Percentiles rank a stretch among this genome's conserved stretches.
phyloP scores from a whole-genome alignment of 2,888 invertebrate species.

The Argyresthia albistria region DNA sequence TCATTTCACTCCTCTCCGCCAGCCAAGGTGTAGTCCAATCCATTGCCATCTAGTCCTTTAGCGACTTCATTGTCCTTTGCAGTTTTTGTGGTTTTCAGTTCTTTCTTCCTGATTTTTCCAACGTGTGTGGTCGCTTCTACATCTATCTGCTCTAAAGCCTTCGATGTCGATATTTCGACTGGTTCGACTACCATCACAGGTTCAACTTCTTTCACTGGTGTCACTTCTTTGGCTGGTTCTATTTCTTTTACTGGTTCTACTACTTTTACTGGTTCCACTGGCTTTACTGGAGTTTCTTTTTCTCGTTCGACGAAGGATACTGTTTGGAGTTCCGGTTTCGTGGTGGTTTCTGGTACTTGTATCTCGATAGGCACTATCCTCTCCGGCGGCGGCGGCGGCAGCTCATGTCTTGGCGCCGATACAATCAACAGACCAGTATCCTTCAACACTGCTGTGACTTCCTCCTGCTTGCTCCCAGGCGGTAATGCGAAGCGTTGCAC shows the following conservation, averaged over 20 bases:
- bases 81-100: slow-evolving; percentile 46
- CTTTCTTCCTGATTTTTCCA: slow-evolving; percentile 63
- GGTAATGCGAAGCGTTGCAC: slow-evolving; percentile 54
- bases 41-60: slow-evolving; percentile 45
- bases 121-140: slow-evolving; percentile 44
- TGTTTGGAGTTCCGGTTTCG: slow-evolving; percentile 19
- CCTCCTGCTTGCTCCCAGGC: slow-evolving; percentile 46
- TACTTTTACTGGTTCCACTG: slow-evolving; percentile 4
- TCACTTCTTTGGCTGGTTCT: neutral
- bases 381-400: slow-evolving; percentile 54
- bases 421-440: slow-evolving; percentile 45
- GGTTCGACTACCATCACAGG: slow-evolving; percentile 1
- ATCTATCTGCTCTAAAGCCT: slow-evolving; percentile 39
- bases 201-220: slow-evolving; percentile 4
- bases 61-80: slow-evolving; percentile 57
- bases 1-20: slow-evolving; percentile 39
- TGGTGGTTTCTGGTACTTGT: slow-evolving; percentile 24
- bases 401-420: slow-evolving; percentile 48
- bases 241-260: neutral
- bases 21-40: slow-evolving; percentile 41
- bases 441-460: slow-evolving; percentile 47
- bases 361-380: slow-evolving; percentile 52
- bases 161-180: slow-evolving; percentile 6
- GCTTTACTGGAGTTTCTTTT: neutral
- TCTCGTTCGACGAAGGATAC: slow-evolving; percentile 7